These are phyloP conservation scores for Aromia moschata DNA, from an alignment of 2,888 invertebrate species.

Conservation along the genomic window DNA sequence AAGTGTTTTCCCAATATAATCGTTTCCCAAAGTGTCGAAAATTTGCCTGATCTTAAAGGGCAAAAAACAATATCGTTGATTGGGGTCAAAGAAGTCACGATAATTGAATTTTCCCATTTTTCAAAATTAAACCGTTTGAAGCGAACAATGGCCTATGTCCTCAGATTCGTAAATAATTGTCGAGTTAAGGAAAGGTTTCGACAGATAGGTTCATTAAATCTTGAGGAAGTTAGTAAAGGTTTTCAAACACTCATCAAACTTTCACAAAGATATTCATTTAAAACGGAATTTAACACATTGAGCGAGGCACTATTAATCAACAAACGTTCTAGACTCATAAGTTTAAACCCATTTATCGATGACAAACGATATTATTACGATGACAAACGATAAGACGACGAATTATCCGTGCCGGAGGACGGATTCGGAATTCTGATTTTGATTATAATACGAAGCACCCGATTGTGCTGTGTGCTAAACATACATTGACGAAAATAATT, in stretches of 20 bases:
- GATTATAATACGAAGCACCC: background rate
- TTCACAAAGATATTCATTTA: background rate
- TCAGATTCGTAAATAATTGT: background rate
- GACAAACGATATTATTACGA: too few species aligned
- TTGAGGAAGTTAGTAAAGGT: background rate
- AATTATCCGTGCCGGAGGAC: background rate
- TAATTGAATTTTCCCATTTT: background rate
- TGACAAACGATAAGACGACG: too few species aligned
- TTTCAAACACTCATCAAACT: background rate
- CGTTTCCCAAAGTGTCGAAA: background rate
- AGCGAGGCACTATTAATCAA: too few species aligned
- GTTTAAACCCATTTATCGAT: background rate
- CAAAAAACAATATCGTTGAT: too few species aligned
- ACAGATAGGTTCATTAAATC: background rate
- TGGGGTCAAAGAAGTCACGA: background rate
- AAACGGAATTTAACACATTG: background rate
- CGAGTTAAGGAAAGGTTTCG: background rate
- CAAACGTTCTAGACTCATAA: background rate
- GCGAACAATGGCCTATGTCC: background rate
- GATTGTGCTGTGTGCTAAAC: background rate
- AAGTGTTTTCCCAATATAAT: background rate
- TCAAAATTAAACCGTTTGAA: background rate
- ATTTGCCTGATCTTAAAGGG: background rate
- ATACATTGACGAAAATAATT: background rate
- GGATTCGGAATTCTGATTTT: background rate